phyloP scores from a whole-genome alignment of 2,113 vertebrate species.

The Beaufortia kweichowensis region DNA sequence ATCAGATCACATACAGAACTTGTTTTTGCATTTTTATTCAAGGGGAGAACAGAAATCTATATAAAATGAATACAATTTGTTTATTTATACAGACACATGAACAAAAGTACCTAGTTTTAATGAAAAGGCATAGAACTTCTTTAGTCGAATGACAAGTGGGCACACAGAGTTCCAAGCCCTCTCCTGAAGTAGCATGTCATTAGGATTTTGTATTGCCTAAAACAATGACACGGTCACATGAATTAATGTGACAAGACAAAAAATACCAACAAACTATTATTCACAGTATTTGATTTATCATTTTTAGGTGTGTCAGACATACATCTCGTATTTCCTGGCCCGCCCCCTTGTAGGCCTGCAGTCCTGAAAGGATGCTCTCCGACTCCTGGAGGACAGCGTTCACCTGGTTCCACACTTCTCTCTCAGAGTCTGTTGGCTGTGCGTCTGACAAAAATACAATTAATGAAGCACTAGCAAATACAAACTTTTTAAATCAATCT shows the following conservation, averaged over 20 bases:
- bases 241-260: not conserved
- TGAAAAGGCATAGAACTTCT: conserved; percentile 96
- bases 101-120: conserved; percentile 82
- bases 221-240: conserved; percentile 24
- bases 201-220: conserved; percentile 97
- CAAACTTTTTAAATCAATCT: not conserved
- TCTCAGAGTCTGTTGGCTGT: conserved; percentile 92
- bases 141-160: conserved; percentile 92
- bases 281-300: not conserved
- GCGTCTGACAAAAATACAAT: conserved; percentile 80
- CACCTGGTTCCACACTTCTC: conserved; percentile 96
- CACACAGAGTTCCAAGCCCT: conserved; percentile 96
- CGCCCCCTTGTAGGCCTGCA: conserved; percentile 96
- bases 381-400: conserved; percentile 94
- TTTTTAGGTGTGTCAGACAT: conserved; percentile 52
- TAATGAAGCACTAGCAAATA: not conserved
- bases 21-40: not conserved
- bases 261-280: not conserved
- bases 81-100: too few species aligned
- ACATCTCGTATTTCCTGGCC: conserved; percentile 98
- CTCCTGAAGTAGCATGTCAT: conserved; percentile 88
- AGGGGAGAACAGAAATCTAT: not conserved
- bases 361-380: conserved; percentile 89
- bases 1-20: not conserved
- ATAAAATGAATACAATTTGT: too few species aligned